Evolutionary conservation across 2,888 invertebrate species (phyloP), one percentile per base, ranked within the genome.

Genomic region (Nysson spinosus): DNA sequence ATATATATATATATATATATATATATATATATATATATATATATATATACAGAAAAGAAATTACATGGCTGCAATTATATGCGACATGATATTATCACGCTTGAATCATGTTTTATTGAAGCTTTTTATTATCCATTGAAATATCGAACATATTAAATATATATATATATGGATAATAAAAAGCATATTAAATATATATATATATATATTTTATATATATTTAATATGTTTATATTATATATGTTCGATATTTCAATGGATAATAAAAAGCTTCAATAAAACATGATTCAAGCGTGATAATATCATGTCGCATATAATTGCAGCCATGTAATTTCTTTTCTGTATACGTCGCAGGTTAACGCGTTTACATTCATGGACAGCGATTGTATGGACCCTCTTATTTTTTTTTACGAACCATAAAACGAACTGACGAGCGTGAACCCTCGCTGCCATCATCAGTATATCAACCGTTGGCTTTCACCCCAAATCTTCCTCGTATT

Each of bases 31-130:
- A n/a, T n/a, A n/a, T n/a, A n/a, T n/a, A n/a, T n/a, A n/a, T n/a
- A n/a, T n/a, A 16, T 43, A 19, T 46, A 47, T 46, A 44, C 42
- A 44, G 40, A 14, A 12, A 42, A 26, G 40, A 39, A 37, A 39
- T 49, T 26, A 39, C 32, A 30, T 32, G 46, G 28, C 40, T 40
- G 20, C 54, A 60, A 64, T 60, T 60, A 37, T 32, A 39, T 26
- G 35, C 35, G 30, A 32, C 47, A 24, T 16, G 44, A 16, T 16
- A 50, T 42, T 46, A n/a, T n/a, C n/a, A 42, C 54, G 50, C 57
- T 46, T 61, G 57, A 69, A 69, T 70, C 61, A 61, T 34, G 30
- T 44, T 4, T n/a, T n/a, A n/a, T n/a, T n/a, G n/a, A n/a, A n/a
- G n/a, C n/a, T n/a, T n/a, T n/a, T n/a, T n/a, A n/a, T n/a, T n/a